Evolutionary conservation across 2,888 invertebrate species (phyloP), one percentile per base, ranked within the genome.

Genomic region (Stenchaetothrips biformis): DNA sequence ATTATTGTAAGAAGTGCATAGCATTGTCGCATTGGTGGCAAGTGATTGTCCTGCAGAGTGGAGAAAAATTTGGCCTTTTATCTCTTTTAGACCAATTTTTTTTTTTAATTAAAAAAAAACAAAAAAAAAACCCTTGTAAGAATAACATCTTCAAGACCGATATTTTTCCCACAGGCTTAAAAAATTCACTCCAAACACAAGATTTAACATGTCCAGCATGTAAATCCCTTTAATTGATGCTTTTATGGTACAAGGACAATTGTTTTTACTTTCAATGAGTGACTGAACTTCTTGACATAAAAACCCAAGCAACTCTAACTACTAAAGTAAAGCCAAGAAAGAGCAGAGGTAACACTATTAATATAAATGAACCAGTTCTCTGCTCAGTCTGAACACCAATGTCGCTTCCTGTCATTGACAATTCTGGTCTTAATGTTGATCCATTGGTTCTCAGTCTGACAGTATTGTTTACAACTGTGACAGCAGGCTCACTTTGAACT

Each of bases 151-250:
- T n/a, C n/a, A n/a, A n/a, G n/a, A n/a, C n/a, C n/a, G n/a, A n/a
- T n/a, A n/a, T n/a, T n/a, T n/a, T n/a, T n/a, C n/a, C n/a, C n/a
- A n/a, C n/a, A n/a, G n/a, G n/a, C n/a, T n/a, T 79, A 82, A 84
- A 27, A 81, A 81, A 37, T 83, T 82, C 83, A 83, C 83, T 78
- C 7, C 6, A 59, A 59, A 59, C 18, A 13, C 59, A 6, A 59
- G 18, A 59, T 13, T 9, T 13, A 13, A 59, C 59, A 59, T 59
- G 59, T 6, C 59, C 59, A 59, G 59, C 59, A 59, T 59, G 59
- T 59, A 59, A 9, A 1, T 6, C 18, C 16, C 18, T 59, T 59
- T 1, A 16, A 16, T 18, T 13, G 18, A 16, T 59, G 59, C 59
- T 37, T 37, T 37, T 4, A 37, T 37, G 37, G 37, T 37, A 2